These are phyloP conservation scores for Junonia oenone DNA, from an alignment of 2,888 invertebrate species.

Conservation along the genomic window DNA sequence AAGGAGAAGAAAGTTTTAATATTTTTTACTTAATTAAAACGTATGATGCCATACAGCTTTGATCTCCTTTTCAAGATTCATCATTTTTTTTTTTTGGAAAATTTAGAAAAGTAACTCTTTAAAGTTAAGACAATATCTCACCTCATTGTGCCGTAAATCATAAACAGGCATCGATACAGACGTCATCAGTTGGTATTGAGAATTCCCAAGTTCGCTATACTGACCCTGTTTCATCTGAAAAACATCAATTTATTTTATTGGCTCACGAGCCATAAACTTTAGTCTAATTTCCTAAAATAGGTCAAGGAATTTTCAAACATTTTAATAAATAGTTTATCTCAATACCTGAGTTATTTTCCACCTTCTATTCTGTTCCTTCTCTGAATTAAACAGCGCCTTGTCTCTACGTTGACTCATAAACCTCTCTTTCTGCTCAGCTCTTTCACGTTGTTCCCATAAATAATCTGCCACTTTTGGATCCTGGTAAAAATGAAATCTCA, in stretches of 20 bases:
- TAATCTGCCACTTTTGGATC: conserved; percentile 95
- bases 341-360: conserved; percentile 71
- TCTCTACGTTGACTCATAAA: conserved; percentile 84
- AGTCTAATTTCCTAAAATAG: no score
- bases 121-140: conserved; percentile 61
- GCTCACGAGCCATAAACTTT: no score
- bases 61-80: conserved; percentile 32
- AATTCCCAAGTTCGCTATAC: conserved; percentile 79
- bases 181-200: conserved; percentile 91
- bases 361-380: conserved; percentile 82
- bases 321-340: no score
- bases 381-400: conserved; percentile 79
- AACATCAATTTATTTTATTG: not conserved
- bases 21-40: not conserved
- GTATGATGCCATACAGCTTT: conserved; percentile 27
- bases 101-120: not conserved
- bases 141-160: conserved; percentile 91
- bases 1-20: conserved; percentile 37
- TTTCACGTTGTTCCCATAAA: conserved; percentile 91
- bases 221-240: conserved; percentile 81
- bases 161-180: conserved; percentile 96
- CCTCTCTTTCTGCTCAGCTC: conserved; percentile 87
- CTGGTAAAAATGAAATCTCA: conserved; percentile 53
- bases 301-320: no score
- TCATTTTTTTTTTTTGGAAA: conserved; percentile 28